Conservation (phyloP, 2,888 invertebrate species). For the Lysandra bellargus region DNA sequence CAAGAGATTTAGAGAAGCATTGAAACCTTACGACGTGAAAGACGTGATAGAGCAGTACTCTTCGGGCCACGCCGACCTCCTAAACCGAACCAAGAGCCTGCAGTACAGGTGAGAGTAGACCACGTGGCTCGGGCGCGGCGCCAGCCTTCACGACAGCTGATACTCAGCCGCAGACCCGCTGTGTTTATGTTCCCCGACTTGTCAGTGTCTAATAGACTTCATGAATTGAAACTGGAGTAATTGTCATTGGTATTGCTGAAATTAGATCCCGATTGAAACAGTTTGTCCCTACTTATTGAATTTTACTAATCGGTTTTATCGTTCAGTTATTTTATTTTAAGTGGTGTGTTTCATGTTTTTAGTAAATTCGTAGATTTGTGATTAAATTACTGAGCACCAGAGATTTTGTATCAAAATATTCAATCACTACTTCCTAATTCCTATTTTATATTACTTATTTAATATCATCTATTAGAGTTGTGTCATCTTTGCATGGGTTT, state of each 20-base stretch:
- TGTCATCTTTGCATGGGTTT: neutral
- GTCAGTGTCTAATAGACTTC: neutral
- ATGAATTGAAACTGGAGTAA: conserved; percentile 11
- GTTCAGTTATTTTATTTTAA: neutral
- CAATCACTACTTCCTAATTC: neutral
- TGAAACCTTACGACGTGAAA: conserved; percentile 96
- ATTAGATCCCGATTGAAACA: conserved; percentile 19
- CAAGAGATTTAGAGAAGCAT: conserved; percentile 94
- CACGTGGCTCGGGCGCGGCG: conserved; percentile 10
- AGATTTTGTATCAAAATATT: neutral
- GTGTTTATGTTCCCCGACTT: conserved; percentile 21
- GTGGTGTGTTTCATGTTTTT: neutral
- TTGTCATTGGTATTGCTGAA: conserved; percentile 18
- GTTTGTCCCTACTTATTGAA: conserved; percentile 30
- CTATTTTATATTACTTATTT: neutral
- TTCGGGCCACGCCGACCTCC: conserved; percentile 92
- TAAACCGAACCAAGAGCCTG: conserved; percentile 92
- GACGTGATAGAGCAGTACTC: conserved; percentile 97
- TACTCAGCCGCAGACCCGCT: neutral
- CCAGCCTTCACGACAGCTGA: neutral
- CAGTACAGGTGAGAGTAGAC: conserved; percentile 86
- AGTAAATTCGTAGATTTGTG: neutral
- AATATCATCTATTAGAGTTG: conserved; percentile 3
- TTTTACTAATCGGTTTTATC: conserved; percentile 6
- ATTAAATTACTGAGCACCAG: neutral